A percentile compares a stretch with the other conserved stretches of the same genome.
Evolutionary conservation across 2,113 vertebrate genomes (phyloP).

Genomic region (Notechis scutatus): DNA sequence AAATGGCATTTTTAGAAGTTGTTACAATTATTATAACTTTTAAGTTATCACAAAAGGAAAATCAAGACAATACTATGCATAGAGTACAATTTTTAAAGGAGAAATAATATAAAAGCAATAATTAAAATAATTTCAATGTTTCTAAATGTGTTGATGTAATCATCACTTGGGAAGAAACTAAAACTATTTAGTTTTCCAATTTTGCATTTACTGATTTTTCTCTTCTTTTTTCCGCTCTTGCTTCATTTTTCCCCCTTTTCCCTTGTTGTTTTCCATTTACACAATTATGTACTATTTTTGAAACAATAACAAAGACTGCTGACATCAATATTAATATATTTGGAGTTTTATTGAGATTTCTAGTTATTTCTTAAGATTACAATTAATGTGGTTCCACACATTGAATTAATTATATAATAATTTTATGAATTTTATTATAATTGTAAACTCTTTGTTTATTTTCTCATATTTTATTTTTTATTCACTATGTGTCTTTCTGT

Average conservation of each 20-base stretch:
- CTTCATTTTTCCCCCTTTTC: neutral
- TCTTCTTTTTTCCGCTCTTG: neutral
- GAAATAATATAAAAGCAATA: neutral
- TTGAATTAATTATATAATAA: neutral
- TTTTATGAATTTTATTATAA: neutral
- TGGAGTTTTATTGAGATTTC: neutral
- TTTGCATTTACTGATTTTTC: neutral
- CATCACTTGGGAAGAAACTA: neutral
- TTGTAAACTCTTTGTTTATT: neutral
- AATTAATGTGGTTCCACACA: neutral
- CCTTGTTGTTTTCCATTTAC: neutral
- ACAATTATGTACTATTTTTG: neutral
- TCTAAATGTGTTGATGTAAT: neutral
- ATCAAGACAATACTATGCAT: neutral
- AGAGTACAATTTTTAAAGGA: neutral
- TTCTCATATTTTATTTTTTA: neutral
- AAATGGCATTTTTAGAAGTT: neutral
- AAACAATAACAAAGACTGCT: neutral
- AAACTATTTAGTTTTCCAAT: neutral
- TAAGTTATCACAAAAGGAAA: neutral
- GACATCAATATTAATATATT: neutral
- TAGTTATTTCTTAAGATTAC: neutral
- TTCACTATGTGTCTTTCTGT: neutral
- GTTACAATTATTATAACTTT: neutral
- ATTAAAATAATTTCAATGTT: neutral